These are phyloP conservation scores for Brachionus rotundiformis DNA, from an alignment of 1,140 invertebrate genomes.

Conservation along the genomic window DNA sequence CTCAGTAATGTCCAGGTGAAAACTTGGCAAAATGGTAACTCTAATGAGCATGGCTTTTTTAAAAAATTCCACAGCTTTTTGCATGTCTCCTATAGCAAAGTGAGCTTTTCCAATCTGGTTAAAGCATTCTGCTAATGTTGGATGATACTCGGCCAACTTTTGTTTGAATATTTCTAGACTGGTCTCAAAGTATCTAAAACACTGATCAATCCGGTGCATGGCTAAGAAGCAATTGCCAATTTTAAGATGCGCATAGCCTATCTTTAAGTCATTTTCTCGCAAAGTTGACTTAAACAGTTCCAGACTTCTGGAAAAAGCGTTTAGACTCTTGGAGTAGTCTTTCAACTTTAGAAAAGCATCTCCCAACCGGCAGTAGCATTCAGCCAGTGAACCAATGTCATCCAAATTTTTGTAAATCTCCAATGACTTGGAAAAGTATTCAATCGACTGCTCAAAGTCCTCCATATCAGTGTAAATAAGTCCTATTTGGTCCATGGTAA, in stretches of 20 bases:
- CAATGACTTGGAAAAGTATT: neutral
- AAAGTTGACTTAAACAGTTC: neutral
- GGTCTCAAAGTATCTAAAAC: neutral
- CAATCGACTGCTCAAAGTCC: neutral
- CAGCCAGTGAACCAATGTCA: neutral
- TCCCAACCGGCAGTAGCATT: neutral
- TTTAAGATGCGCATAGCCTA: neutral
- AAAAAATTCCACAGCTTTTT: neutral
- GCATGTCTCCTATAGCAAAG: neutral
- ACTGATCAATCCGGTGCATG: neutral
- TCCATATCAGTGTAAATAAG: neutral
- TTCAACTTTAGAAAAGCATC: neutral
- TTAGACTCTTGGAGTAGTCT: neutral
- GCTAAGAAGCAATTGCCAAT: slow-evolving; percentile 15
- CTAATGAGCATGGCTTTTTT: neutral
- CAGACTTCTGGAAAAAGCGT: neutral
- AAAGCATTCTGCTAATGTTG: neutral
- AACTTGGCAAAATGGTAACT: neutral
- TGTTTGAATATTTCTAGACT: neutral
- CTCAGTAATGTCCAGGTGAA: neutral
- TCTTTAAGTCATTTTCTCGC: neutral
- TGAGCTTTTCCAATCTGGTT: slow-evolving; percentile 15
- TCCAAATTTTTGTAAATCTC: neutral
- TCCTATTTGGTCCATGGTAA: neutral
- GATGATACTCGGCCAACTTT: neutral